Evolutionary conservation across 2,113 vertebrate genomes (phyloP).

Genomic region (Triplophysa tibetana): DNA sequence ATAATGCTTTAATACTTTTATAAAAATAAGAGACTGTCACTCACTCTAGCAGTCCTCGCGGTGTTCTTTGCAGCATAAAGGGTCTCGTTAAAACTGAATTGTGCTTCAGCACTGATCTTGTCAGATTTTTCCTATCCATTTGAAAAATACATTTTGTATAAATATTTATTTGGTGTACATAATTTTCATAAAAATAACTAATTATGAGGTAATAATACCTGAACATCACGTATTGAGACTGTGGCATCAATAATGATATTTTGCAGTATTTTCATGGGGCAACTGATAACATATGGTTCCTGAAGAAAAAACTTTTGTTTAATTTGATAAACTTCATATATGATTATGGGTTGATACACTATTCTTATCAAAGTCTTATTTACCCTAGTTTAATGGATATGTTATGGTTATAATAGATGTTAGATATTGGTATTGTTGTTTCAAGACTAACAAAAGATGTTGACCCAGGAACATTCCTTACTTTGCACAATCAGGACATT

Average conservation of each 20-base stretch:
- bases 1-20: not conserved
- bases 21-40: not conserved
- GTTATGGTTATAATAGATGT: too few relatives aligned
- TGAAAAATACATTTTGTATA: not conserved
- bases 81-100: constrained; percentile 48
- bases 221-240: constrained; percentile 28
- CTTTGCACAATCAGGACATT: too few relatives aligned
- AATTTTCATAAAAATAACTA: not conserved
- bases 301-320: constrained; percentile 1
- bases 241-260: constrained; percentile 32
- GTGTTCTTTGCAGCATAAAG: constrained; percentile 26
- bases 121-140: constrained; percentile 34
- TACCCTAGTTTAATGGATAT: too few relatives aligned
- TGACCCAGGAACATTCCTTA: too few relatives aligned
- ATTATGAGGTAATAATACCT: constrained; percentile 39
- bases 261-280: constrained; percentile 38
- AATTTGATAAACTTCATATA: not conserved
- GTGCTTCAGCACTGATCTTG: constrained; percentile 44
- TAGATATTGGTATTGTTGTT: too few relatives aligned
- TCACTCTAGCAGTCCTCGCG: not conserved
- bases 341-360: too few relatives aligned
- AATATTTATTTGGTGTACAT: not conserved
- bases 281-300: constrained; percentile 9
- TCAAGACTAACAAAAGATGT: too few relatives aligned
- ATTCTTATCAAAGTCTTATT: too few relatives aligned